A percentile compares a stretch with the other conserved stretches of the same genome.
Evolutionary conservation across 1,140 invertebrate species (phyloP).

Genomic region (Aradophagus sp.): DNA sequence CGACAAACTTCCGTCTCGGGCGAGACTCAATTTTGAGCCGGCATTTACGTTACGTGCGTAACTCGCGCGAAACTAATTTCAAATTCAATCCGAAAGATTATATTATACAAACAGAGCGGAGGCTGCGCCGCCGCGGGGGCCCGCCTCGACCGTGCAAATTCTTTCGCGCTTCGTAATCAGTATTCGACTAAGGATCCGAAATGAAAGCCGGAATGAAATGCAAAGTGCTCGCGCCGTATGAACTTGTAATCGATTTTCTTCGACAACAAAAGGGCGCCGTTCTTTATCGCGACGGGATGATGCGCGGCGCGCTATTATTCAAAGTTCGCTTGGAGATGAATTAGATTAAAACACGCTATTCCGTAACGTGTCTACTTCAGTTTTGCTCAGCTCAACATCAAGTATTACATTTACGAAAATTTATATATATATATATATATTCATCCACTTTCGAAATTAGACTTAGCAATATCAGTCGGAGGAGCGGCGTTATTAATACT

Average conservation of each 20-base stretch:
- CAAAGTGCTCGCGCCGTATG: slow-evolving; percentile 16
- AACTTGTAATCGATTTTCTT: slow-evolving; percentile 48
- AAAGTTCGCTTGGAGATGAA: slow-evolving; percentile 52
- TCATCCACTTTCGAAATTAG: slow-evolving; percentile 58
- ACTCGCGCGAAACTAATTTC: slow-evolving; percentile 28
- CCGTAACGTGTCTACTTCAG: slow-evolving; percentile 47
- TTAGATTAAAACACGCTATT: slow-evolving; percentile 55
- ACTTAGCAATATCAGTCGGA: slow-evolving; percentile 56
- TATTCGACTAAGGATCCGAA: no score
- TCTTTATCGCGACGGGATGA: slow-evolving; percentile 42
- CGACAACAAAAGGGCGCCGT: slow-evolving; percentile 41
- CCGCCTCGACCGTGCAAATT: no score
- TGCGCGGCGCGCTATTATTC: slow-evolving; percentile 47
- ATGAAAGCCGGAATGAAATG: slow-evolving; percentile 41
- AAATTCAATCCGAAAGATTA: slow-evolving; percentile 40
- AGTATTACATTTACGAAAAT: slow-evolving; percentile 52
- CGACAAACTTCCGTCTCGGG: no score
- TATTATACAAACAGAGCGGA: slow-evolving; percentile 27
- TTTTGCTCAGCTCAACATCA: slow-evolving; percentile 35
- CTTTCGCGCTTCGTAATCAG: no score
- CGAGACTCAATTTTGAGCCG: slow-evolving; percentile 7
- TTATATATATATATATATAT: no score
- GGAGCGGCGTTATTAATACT: slow-evolving; percentile 54
- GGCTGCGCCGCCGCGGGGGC: slow-evolving; percentile 4
- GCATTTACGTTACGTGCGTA: slow-evolving; percentile 13